Conservation (phyloP, 1,140 invertebrate species). For the Cotesia chilonis region DNA sequence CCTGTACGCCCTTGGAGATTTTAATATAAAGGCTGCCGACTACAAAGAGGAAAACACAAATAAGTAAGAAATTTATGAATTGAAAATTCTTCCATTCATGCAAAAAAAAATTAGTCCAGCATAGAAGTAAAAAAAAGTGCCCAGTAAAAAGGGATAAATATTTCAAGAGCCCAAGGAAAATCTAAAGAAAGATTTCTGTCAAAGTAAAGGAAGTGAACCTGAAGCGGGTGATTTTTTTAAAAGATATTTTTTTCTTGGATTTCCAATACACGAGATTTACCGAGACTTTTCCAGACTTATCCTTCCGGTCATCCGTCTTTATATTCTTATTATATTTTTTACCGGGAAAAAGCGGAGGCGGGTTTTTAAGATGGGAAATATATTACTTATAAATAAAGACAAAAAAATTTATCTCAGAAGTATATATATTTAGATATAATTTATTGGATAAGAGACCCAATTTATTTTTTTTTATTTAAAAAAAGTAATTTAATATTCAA, state of each 20-base stretch:
- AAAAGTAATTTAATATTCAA: too few relatives aligned
- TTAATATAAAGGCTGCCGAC: background rate
- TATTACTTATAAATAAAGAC: background rate
- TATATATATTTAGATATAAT: conserved; percentile 12
- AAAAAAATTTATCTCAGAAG: background rate
- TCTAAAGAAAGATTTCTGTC: background rate
- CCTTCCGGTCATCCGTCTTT: conserved; percentile 27
- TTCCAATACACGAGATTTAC: conserved; percentile 5
- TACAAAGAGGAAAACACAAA: background rate
- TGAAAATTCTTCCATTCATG: too few relatives aligned
- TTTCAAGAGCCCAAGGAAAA: conserved; percentile 2
- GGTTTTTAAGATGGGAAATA: conserved; percentile 8
- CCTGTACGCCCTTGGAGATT: background rate
- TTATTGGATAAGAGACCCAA: background rate
- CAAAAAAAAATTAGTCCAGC: background rate
- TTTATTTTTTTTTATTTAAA: too few relatives aligned
- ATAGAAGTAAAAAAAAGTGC: background rate
- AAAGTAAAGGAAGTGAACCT: too few relatives aligned
- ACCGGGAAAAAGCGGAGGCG: background rate
- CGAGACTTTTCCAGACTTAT: conserved; percentile 18
- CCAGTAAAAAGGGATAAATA: background rate
- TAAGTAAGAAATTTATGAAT: too few relatives aligned
- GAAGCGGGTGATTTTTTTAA: background rate
- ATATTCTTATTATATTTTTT: conserved; percentile 13
- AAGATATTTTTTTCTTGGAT: background rate